phyloP scores from a whole-genome alignment of 2,113 vertebrate species.

The Struthio camelus region DNA sequence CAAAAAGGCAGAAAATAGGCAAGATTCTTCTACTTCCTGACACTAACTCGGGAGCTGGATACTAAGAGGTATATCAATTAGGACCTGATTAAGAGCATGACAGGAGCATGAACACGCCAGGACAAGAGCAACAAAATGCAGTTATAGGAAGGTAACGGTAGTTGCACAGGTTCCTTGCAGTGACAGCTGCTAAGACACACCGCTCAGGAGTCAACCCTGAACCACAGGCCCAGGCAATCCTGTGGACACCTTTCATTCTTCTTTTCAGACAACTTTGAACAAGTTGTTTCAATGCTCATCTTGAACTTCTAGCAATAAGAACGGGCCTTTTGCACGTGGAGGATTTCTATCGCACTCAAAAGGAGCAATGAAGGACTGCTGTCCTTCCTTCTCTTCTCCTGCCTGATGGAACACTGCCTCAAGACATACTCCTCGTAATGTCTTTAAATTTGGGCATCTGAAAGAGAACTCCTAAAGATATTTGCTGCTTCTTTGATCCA shows the following conservation, averaged over 20 bases:
- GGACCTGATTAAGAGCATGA: not conserved
- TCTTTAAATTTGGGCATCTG: not conserved
- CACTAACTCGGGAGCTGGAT: not conserved
- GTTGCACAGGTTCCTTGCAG: no score
- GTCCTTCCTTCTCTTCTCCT: not conserved
- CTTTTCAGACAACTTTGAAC: not conserved
- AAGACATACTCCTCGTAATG: not conserved
- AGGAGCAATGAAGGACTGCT: not conserved
- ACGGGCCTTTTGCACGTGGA: not conserved
- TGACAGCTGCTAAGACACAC: not conserved
- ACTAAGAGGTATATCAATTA: not conserved
- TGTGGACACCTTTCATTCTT: not conserved
- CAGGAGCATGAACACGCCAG: not conserved
- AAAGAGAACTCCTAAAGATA: not conserved
- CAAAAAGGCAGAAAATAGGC: not conserved
- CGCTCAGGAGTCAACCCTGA: not conserved
- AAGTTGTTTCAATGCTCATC: not conserved
- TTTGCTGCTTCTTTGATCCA: not conserved
- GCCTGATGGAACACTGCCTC: not conserved
- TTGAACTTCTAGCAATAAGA: not conserved
- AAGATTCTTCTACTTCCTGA: not conserved
- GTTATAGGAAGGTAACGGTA: not conserved
- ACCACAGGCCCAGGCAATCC: not conserved
- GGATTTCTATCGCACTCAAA: not conserved
- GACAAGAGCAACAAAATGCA: not conserved